Base-by-base conservation (phyloP, 2,888 invertebrate genomes). In the Leptarthrus brevirostris region DNA sequence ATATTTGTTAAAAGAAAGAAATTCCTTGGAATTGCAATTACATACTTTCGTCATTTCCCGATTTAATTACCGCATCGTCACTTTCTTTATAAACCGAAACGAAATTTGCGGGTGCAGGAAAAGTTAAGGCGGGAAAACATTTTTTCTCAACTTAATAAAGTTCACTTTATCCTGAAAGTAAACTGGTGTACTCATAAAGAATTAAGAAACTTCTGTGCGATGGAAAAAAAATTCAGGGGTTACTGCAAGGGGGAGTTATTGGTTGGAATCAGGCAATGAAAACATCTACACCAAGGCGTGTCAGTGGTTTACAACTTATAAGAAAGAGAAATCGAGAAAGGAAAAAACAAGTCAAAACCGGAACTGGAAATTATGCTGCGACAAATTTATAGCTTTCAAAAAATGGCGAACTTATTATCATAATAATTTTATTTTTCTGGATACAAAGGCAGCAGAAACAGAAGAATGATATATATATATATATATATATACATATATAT, bases 381-480 rank as follows among this genome's bases (percentile, higher is more conserved):
- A 69, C 69, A 69, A 69, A 69, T 69, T 69, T 69, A 69, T 69
- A 52, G 44, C 69, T 69, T 69, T 69, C 69, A 69, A 52, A 69
- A 69, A 69, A 69, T 52, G 69, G 52, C 69, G 69, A 52, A 30
- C 52, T 69, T 49, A 69, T 69, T 69, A 69, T 69, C 69, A 69
- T 69, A 49, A 52, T 69, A 69, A 69, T 69, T 69, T 52, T 52
- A 69, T 69, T 69, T 69, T 52, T 69, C 52, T 69, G 69, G 69
- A 69, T 52, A 69, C 69, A 52, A 52, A 49, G 47, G 24, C 52
- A 52, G 52, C 69, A 69, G 69, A 30, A 34, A 6, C 52, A 69
- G 69, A 69, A 44, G 47, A 44, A 24, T 49, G 12, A 40, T n/a
- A n/a, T n/a, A n/a, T n/a, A n/a, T n/a, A n/a, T n/a, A n/a, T n/a